Conservation (phyloP, 2,797 vertebrate species). For the Catostomus latipinnis region DNA sequence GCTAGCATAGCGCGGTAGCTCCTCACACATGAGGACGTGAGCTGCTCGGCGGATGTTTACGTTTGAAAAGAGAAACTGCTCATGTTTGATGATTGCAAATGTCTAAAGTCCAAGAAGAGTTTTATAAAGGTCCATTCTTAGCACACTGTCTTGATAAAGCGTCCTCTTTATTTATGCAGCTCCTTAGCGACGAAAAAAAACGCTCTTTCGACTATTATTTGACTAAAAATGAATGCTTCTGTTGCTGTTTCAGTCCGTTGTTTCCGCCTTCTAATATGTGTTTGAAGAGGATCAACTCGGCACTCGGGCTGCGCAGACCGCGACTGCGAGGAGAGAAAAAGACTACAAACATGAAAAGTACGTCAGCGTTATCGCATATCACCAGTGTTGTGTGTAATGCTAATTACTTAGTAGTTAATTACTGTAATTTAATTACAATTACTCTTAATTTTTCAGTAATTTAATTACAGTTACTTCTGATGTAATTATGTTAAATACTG, state of each 20-base stretch:
- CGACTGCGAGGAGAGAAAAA: background rate
- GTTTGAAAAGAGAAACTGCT: constrained; percentile 66
- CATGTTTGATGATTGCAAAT: background rate
- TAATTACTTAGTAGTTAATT: no score
- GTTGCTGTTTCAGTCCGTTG: background rate
- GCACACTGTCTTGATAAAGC: background rate
- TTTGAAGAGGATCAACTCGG: constrained; percentile 24
- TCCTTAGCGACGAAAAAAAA: background rate
- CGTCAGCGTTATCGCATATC: no score
- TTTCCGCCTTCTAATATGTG: constrained; percentile 23
- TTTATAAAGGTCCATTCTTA: background rate
- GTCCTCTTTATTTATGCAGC: background rate
- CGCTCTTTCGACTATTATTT: background rate
- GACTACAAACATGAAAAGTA: no score
- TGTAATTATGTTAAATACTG: no score
- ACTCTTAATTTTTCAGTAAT: no score
- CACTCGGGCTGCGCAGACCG: constrained; percentile 28
- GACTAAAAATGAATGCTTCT: background rate
- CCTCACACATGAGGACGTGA: constrained; percentile 30
- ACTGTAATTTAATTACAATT: no score
- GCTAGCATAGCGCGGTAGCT: constrained; percentile 2
- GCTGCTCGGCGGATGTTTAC: constrained; percentile 73
- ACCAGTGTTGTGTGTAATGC: no score
- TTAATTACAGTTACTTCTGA: no score
- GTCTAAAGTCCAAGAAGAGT: background rate